phyloP scores from a whole-genome alignment of 2,113 vertebrate species.

The Microcebus tavaratra region DNA sequence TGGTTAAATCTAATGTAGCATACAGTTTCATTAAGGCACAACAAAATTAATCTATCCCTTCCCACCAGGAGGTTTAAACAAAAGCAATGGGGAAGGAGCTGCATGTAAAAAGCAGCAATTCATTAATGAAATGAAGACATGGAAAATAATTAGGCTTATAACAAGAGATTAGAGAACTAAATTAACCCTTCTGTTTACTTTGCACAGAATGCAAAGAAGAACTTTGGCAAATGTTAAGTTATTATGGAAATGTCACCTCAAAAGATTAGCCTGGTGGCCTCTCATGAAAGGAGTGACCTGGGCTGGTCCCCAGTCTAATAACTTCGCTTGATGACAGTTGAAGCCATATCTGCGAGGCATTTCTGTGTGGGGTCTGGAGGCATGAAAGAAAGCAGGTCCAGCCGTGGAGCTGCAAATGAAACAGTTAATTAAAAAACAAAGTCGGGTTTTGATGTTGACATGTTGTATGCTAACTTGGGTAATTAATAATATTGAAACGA shows the following conservation, averaged over 20 bases:
- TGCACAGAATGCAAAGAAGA: conserved; percentile 53
- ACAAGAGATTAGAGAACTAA: conserved; percentile 83
- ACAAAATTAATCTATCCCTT: conserved; percentile 89
- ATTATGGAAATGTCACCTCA: conserved; percentile 63
- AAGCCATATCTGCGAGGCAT: conserved; percentile 20
- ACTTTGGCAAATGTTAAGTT: conserved; percentile 61
- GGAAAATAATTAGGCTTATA: conserved; percentile 88
- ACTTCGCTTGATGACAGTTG: conserved; percentile 31
- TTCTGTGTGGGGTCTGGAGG: conserved; percentile 39
- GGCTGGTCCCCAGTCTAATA: conserved; percentile 59
- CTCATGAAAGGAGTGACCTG: conserved; percentile 33
- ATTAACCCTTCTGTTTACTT: conserved; percentile 85
- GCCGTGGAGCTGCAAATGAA: conserved; percentile 60
- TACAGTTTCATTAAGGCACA: conserved; percentile 91
- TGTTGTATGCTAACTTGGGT: conserved; percentile 66
- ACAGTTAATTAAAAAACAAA: conserved; percentile 76
- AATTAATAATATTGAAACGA: conserved; percentile 83
- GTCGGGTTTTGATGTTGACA: conserved; percentile 55
- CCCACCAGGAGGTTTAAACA: conserved; percentile 90
- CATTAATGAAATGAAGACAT: conserved; percentile 89
- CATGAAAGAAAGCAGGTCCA: background rate
- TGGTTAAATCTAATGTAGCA: conserved; percentile 91
- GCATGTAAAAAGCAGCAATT: conserved; percentile 85
- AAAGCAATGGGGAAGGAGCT: conserved; percentile 89
- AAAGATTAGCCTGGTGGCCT: conserved; percentile 63